These are phyloP conservation scores for Lucilia sericata DNA, from an alignment of 1,140 invertebrate genomes.

Conservation along the genomic window DNA sequence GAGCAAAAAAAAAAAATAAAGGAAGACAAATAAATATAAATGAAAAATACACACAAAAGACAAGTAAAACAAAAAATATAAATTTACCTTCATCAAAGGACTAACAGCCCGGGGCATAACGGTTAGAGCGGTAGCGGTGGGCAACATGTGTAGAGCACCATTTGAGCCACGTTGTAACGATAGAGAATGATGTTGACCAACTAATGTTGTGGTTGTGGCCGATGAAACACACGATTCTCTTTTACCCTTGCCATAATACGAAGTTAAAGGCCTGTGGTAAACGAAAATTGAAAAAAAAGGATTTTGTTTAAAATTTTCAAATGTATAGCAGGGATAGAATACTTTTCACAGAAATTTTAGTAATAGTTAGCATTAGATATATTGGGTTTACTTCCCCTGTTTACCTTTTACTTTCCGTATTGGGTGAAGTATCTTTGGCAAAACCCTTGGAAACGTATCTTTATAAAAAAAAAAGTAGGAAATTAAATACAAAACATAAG, in stretches of 20 bases:
- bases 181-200: conserved; percentile 59
- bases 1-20: too few species aligned
- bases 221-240: conserved; percentile 66
- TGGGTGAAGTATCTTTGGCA: conserved; percentile 83
- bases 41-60: background rate
- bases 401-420: conserved; percentile 85
- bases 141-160: conserved; percentile 63
- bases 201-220: conserved; percentile 65
- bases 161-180: conserved; percentile 62
- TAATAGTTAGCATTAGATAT: too few species aligned
- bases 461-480: background rate
- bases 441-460: conserved; percentile 64
- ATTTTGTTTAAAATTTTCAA: conserved; percentile 18
- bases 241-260: conserved; percentile 65
- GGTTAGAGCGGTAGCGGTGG: conserved; percentile 48
- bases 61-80: background rate
- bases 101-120: conserved; percentile 64
- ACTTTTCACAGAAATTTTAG: too few species aligned
- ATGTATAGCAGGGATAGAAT: too few species aligned
- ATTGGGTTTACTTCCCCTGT: background rate
- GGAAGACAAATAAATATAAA: too few species aligned
- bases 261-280: conserved; percentile 60
- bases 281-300: conserved; percentile 41
- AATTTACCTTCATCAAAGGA: conserved; percentile 64
- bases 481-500: background rate